These are phyloP conservation scores for Falco naumanni DNA, from an alignment of 2,797 vertebrate species.

Conservation along the genomic window DNA sequence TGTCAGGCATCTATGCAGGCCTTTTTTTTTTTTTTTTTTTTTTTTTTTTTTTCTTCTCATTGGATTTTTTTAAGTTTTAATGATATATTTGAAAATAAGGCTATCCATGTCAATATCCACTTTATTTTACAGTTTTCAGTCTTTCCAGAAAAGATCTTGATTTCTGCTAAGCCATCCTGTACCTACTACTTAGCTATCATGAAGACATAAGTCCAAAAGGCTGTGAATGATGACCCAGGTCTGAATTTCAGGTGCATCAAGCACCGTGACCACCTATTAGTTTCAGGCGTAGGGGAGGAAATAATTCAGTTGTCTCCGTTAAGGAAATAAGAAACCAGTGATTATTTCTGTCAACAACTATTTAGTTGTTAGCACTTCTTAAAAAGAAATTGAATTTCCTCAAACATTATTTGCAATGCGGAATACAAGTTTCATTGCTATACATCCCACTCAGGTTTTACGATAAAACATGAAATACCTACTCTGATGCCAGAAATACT, in stretches of 20 bases:
- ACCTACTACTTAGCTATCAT: not conserved
- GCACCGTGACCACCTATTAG: not conserved
- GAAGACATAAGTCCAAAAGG: not conserved
- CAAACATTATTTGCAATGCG: not conserved
- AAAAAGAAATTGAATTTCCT: not conserved
- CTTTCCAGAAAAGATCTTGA: not conserved
- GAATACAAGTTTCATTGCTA: not conserved
- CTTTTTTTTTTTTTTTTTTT: too few relatives aligned
- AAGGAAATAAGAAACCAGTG: not conserved
- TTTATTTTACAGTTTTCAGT: not conserved
- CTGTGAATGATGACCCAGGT: not conserved
- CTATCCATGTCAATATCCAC: not conserved
- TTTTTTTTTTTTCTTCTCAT: too few relatives aligned
- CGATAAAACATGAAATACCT: not conserved
- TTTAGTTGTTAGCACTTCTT: not conserved
- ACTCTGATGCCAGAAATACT: not conserved
- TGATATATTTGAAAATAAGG: not conserved
- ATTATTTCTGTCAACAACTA: not conserved
- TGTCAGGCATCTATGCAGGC: not conserved
- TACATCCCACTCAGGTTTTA: not conserved
- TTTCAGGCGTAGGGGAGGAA: not conserved
- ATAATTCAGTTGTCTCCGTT: not conserved
- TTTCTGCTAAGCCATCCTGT: not conserved
- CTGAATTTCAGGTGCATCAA: not conserved
- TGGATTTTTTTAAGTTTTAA: not conserved